phyloP scores from a whole-genome alignment of 2,797 vertebrate genomes.

The Danio choprae region DNA sequence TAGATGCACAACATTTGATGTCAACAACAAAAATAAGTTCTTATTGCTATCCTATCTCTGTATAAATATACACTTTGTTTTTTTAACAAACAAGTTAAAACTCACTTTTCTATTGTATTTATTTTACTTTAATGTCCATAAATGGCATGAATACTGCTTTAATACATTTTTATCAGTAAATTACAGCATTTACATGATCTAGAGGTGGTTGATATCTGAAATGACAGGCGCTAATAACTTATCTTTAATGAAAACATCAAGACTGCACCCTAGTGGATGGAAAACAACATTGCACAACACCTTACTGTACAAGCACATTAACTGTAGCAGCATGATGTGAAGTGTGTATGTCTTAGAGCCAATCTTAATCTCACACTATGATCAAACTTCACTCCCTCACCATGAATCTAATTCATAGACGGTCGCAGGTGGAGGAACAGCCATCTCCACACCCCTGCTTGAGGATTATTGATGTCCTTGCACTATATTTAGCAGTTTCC shows the following conservation, averaged over 20 bases:
- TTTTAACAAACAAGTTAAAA: not conserved
- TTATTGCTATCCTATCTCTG: not conserved
- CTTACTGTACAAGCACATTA: not conserved
- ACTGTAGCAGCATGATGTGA: not conserved
- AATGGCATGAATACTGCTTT: not conserved
- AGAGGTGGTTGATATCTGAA: too few species aligned
- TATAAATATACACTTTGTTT: not conserved
- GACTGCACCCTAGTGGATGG: slow-evolving; percentile 6
- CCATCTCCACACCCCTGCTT: slow-evolving; percentile 47
- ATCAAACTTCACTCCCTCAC: slow-evolving; percentile 46
- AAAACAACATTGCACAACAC: not conserved
- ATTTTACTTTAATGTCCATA: not conserved
- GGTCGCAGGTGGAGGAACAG: slow-evolving; percentile 62
- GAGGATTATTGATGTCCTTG: slow-evolving; percentile 65
- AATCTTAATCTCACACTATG: slow-evolving; percentile 4
- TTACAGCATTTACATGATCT: not conserved
- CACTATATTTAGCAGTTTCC: slow-evolving; percentile 64
- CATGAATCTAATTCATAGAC: slow-evolving; percentile 28
- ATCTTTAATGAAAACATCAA: not conserved
- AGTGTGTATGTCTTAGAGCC: not conserved
- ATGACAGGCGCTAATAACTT: not conserved
- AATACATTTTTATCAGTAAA: not conserved
- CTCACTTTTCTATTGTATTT: not conserved
- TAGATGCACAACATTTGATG: not conserved
- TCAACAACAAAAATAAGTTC: not conserved